Conservation (phyloP, 1,140 invertebrate genomes). For the Formica exsecta region DNA sequence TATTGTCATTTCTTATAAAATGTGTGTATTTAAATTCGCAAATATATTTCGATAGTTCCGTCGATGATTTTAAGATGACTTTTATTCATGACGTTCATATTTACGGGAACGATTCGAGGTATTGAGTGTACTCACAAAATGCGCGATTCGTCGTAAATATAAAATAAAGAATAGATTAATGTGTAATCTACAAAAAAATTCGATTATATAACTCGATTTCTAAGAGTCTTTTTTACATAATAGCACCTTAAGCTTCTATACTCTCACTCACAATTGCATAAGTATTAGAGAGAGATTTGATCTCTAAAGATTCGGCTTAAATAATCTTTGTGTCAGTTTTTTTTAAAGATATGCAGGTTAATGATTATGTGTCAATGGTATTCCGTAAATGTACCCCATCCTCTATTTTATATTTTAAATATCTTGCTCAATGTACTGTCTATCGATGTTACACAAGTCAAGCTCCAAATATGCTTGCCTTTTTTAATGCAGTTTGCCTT, state of each 20-base stretch:
- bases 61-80: background rate
- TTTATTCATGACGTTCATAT: conserved; percentile 15
- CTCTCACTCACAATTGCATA: background rate
- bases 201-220: conserved; percentile 2
- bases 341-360: background rate
- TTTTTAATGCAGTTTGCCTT: background rate
- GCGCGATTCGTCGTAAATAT: background rate
- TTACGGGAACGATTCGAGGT: background rate
- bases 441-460: background rate
- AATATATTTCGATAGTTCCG: conserved; percentile 39
- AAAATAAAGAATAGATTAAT: conserved; percentile 11
- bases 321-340: conserved; percentile 15
- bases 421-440: background rate
- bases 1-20: conserved; percentile 65
- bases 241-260: conserved; percentile 9
- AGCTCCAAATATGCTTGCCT: background rate
- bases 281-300: background rate
- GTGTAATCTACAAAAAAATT: background rate
- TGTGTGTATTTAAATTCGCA: conserved; percentile 67
- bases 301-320: background rate
- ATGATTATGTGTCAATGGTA: background rate
- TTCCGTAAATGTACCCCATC: conserved; percentile 10
- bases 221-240: background rate
- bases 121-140: background rate
- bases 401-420: background rate